Evolutionary conservation across 2,888 invertebrate genomes (phyloP).

Genomic region (Adelognathus sp.): DNA sequence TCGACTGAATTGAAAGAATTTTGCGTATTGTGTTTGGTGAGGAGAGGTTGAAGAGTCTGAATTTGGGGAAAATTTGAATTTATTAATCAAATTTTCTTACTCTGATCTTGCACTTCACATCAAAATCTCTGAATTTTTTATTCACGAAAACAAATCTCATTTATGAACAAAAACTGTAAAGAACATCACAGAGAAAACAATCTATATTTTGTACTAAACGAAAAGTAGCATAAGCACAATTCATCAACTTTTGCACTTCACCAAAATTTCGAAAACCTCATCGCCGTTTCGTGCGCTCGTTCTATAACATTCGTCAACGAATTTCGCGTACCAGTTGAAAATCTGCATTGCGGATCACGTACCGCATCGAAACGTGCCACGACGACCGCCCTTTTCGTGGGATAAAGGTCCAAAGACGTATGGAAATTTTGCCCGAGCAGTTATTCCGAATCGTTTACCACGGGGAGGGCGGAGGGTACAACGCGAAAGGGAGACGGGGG

Average conservation of each 20-base stretch:
- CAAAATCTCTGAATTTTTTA: no score
- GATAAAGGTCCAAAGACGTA: conserved; percentile 77
- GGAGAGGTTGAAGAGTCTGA: no score
- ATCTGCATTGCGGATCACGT: conserved; percentile 81
- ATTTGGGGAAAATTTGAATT: no score
- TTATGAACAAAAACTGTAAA: no score
- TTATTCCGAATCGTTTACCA: conserved; percentile 79
- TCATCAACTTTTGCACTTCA: background rate
- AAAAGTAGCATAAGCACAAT: no score
- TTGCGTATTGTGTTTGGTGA: no score
- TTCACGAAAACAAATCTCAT: no score
- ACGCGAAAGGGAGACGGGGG: conserved; percentile 65
- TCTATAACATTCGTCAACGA: background rate
- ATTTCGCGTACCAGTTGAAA: conserved; percentile 11
- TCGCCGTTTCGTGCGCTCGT: conserved; percentile 12
- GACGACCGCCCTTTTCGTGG: conserved; percentile 66
- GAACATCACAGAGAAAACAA: background rate
- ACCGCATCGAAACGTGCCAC: conserved; percentile 65
- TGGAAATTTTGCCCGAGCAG: conserved; percentile 75
- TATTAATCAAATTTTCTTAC: no score
- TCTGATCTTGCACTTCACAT: no score
- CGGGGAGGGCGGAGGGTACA: conserved; percentile 71
- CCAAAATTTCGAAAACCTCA: background rate
- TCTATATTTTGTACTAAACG: background rate
- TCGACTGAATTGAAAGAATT: no score